A percentile compares a stretch with the other conserved stretches of the same genome.
Evolutionary conservation across 2,888 invertebrate genomes (phyloP).

Genomic region (Perizoma affinitatum): DNA sequence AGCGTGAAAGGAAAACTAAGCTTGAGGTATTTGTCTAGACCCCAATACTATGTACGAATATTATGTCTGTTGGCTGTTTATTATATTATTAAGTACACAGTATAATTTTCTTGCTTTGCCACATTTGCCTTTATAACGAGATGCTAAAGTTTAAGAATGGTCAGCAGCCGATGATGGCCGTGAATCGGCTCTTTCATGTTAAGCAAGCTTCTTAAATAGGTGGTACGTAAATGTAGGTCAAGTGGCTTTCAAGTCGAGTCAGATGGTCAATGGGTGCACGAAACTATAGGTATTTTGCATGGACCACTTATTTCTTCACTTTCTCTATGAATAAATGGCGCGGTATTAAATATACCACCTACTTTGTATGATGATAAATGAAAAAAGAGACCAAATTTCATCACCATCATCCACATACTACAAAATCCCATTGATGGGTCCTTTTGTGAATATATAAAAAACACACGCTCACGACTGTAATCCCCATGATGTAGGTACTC

Average conservation of each 20-base stretch:
- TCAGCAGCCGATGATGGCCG: conserved; percentile 21
- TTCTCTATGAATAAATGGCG: neutral
- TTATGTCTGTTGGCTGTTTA: no score
- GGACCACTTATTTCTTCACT: conserved; percentile 18
- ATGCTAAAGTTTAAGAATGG: conserved; percentile 10
- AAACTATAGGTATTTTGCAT: conserved; percentile 9
- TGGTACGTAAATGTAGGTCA: conserved; percentile 62
- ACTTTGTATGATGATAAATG: no score
- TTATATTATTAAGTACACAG: conserved; percentile 3
- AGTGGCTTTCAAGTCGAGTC: conserved; percentile 51
- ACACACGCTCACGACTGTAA: no score
- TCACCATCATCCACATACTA: no score
- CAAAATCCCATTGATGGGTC: no score
- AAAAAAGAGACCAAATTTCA: no score
- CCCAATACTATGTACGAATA: no score
- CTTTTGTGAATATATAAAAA: no score
- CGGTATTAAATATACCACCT: no score
- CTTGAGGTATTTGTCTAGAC: no score
- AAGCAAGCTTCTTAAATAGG: conserved; percentile 52
- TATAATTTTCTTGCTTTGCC: conserved; percentile 10
- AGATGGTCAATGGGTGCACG: conserved; percentile 45
- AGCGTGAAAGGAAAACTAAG: no score
- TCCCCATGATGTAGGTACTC: no score
- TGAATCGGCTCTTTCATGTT: conserved; percentile 44
- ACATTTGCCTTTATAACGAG: conserved; percentile 11